phyloP scores from a whole-genome alignment of 2,113 vertebrate genomes.

The Ornithorhynchus anatinus region DNA sequence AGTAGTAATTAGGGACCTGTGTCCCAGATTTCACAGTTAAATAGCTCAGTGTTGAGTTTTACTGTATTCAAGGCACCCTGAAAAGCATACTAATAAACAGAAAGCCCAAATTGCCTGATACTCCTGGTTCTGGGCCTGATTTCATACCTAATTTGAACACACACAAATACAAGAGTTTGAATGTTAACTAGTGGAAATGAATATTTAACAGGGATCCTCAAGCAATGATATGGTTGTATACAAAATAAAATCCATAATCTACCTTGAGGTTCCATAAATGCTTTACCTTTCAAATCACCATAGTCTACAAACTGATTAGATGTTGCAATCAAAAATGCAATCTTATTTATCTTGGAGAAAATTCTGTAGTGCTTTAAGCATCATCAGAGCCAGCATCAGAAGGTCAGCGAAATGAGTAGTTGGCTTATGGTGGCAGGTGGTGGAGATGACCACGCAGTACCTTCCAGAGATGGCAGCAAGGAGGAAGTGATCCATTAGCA shows the following conservation, averaged over 20 bases:
- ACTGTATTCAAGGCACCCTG: conserved; percentile 25
- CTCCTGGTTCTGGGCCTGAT: conserved; percentile 3
- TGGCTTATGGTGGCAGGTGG: no score
- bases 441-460: no score
- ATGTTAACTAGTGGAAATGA: conserved; percentile 38
- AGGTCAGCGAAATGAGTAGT: no score
- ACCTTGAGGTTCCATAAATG: conserved; percentile 49
- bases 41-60: conserved; percentile 40
- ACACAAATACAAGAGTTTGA: conserved; percentile 33
- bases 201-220: conserved; percentile 26
- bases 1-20: not conserved
- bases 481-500: no score
- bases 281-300: conserved; percentile 39
- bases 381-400: no score
- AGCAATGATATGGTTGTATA: conserved; percentile 46
- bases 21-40: conserved; percentile 28
- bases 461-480: no score
- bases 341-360: conserved; percentile 71
- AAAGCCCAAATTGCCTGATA: conserved; percentile 17
- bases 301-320: conserved; percentile 65
- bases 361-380: conserved; percentile 62
- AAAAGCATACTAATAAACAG: conserved; percentile 39
- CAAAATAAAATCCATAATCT: conserved; percentile 41
- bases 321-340: conserved; percentile 65
- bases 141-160: conserved; percentile 26